Base-by-base conservation (phyloP, 2,888 invertebrate genomes). In the Dynastes tityus region DNA sequence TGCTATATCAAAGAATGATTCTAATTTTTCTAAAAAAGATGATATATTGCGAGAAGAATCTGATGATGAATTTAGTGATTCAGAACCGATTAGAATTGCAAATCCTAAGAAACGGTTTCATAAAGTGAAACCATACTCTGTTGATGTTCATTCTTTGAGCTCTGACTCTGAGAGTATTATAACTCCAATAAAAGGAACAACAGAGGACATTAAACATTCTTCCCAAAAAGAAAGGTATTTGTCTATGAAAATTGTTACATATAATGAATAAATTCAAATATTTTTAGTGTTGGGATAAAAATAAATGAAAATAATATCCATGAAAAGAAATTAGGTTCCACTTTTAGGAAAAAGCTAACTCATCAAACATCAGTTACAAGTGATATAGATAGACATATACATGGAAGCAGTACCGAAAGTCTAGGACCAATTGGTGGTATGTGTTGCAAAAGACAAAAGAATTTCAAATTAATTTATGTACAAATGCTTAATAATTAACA, bases 391-490 rank as follows among this genome's bases (percentile, higher is more conserved):
- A 89, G 90, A 84, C 92, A 92, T 86, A 92, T 92, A 82, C 92
- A 93, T 82, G 89, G 89, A 84, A 96, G 96, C 89, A 96, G 96
- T 87, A 93, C 92, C 81, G 96, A 96, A 89, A 96, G 96, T 87
- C 78, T 83, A 67, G 94, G 92, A 81, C 92, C 94, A 78, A 87
- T 87, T 81, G 83, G 81, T 58, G 80, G 83, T 83, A 78, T 61
- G 71, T 74, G 40, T 65, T 13, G 13, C 51, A 51, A 68, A 51
- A 1, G 27, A 8, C 45, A 45, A 11, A 45, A 8, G 2, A 45
- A 45, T 37, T 37, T 37, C 3, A 37, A 37, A 37, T 5, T 37
- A 37, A 5, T 37, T 37, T 37, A 37, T 2, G 4, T 45, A 45
- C 45, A 11, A 8, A 45, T 45, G 8, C 8, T 45, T 45, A 0